phyloP scores from a whole-genome alignment of 1,140 invertebrate genomes.

The Anthonomus grandis region DNA sequence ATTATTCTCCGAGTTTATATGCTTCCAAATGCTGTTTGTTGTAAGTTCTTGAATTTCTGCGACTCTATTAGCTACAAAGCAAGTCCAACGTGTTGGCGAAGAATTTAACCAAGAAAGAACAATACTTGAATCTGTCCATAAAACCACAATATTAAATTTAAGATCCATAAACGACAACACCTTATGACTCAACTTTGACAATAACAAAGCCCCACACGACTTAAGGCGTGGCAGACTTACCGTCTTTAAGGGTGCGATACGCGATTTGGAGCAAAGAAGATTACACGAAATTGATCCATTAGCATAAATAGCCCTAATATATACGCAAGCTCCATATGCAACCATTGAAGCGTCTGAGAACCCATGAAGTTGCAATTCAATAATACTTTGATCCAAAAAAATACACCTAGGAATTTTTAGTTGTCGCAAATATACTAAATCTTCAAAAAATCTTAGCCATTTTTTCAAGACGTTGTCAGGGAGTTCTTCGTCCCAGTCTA shows the following conservation, averaged over 20 bases:
- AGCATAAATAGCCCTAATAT: conserved; percentile 1
- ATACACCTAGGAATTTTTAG: too few species aligned
- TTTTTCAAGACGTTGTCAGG: conserved; percentile 21
- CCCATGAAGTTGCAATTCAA: too few species aligned
- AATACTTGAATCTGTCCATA: conserved; percentile 27
- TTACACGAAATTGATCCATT: conserved; percentile 9
- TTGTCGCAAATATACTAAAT: too few species aligned
- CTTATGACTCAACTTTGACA: conserved; percentile 19
- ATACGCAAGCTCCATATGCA: conserved; percentile 8
- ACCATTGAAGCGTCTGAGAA: too few species aligned
- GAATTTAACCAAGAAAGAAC: conserved; percentile 37
- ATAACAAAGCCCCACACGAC: conserved; percentile 33
- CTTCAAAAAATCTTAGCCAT: conserved; percentile 29
- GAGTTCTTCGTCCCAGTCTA: conserved; percentile 28
- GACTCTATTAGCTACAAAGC: conserved; percentile 10
- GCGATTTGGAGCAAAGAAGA: conserved; percentile 28
- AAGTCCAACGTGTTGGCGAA: conserved; percentile 30
- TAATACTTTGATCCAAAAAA: too few species aligned
- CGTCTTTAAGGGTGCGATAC: conserved; percentile 32
- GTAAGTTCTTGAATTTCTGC: conserved; percentile 14
- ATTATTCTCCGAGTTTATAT: conserved; percentile 31
- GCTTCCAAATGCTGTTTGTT: conserved; percentile 19
- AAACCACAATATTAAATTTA: not conserved
- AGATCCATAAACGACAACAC: not conserved
- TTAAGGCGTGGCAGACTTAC: conserved; percentile 39